Evolutionary conservation across 1,140 invertebrate genomes (phyloP).

Genomic region (Leptonema lineaticorne): DNA sequence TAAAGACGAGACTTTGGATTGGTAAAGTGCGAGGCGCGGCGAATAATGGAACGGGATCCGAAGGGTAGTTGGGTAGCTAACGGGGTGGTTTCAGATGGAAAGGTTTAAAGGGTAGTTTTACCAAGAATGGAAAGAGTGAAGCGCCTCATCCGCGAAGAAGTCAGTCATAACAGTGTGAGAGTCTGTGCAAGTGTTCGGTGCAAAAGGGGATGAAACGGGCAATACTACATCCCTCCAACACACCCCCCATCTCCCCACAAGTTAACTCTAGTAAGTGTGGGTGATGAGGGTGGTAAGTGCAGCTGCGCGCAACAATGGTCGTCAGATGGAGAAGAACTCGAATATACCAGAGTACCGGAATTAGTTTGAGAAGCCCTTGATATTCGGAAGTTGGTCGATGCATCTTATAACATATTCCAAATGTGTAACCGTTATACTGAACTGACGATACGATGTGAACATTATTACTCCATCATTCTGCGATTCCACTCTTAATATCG

Average conservation of each 20-base stretch:
- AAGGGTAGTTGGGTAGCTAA: background rate
- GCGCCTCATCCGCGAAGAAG: slow-evolving; percentile 26
- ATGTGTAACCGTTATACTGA: no score
- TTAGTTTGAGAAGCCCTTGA: slow-evolving; percentile 10
- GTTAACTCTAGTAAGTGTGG: no score
- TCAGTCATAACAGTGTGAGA: slow-evolving; percentile 12
- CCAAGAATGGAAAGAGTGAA: slow-evolving; percentile 15
- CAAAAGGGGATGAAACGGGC: background rate
- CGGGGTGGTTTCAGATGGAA: no score
- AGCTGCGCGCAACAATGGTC: slow-evolving; percentile 18
- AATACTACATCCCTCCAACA: no score
- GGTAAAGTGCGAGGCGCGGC: background rate
- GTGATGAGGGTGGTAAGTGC: background rate
- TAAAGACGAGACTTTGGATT: slow-evolving; percentile 30
- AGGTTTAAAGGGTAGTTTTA: background rate
- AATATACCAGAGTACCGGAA: slow-evolving; percentile 9
- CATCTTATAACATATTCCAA: background rate
- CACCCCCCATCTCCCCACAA: no score
- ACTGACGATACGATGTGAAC: no score
- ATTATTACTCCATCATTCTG: no score
- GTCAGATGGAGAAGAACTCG: background rate
- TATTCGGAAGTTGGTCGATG: slow-evolving; percentile 16
- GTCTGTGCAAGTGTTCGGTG: background rate
- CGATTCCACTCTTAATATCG: no score
- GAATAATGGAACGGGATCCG: background rate